Evolutionary conservation across 2,797 vertebrate genomes (phyloP).

Genomic region (Lacerta viridis): DNA sequence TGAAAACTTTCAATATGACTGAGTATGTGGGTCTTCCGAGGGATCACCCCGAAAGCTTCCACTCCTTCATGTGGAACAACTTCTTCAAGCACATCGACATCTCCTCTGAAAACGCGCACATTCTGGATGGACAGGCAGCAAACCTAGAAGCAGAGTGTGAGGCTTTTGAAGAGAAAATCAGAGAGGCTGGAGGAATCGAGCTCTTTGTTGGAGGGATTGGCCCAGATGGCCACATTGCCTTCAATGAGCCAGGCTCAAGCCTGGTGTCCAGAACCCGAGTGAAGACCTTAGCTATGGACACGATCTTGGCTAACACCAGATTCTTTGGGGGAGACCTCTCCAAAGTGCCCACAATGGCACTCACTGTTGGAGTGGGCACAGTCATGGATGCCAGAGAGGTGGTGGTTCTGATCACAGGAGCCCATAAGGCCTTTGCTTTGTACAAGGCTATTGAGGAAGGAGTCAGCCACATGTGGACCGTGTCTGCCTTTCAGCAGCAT

Average conservation of each 20-base stretch:
- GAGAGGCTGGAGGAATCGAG: constrained; percentile 92
- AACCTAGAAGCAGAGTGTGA: constrained; percentile 90
- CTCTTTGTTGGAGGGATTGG: constrained; percentile 98
- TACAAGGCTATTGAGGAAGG: constrained; percentile 98
- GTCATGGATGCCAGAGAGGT: constrained; percentile 99
- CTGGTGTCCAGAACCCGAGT: constrained; percentile 94
- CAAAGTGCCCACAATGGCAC: constrained; percentile 95
- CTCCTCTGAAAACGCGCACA: constrained; percentile 89
- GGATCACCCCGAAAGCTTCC: constrained; percentile 96
- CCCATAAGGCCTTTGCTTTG: constrained; percentile 95
- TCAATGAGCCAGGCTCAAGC: constrained; percentile 97
- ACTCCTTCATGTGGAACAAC: constrained; percentile 99
- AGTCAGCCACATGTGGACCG: constrained; percentile 98
- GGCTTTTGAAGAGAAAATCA: constrained; percentile 92
- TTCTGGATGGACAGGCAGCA: constrained; percentile 90
- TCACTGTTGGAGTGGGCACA: constrained; percentile 97
- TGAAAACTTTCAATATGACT: constrained; percentile 99
- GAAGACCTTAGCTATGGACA: constrained; percentile 96
- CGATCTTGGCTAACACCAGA: constrained; percentile 94
- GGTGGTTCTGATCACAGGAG: constrained; percentile 97
- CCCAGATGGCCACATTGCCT: constrained; percentile 97
- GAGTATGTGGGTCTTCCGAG: constrained; percentile 96
- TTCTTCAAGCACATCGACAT: constrained; percentile 98
- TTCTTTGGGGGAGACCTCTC: constrained; percentile 94
- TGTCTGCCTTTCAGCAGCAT: constrained; percentile 98